These are phyloP conservation scores for Centroberyx gerrardi DNA, from an alignment of 2,797 vertebrate species.

Conservation along the genomic window DNA sequence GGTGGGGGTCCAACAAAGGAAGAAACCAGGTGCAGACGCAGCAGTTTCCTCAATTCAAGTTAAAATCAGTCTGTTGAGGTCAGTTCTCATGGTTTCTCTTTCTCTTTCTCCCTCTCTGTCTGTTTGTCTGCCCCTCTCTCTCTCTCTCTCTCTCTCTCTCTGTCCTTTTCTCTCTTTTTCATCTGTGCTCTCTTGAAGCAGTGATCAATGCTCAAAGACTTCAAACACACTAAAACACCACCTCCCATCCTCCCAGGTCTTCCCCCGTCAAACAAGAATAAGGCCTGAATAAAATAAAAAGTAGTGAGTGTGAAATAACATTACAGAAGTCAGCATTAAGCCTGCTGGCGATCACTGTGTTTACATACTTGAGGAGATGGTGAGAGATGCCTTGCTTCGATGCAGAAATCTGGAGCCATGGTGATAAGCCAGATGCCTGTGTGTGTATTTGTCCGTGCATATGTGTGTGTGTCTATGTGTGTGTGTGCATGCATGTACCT, in stretches of 20 bases:
- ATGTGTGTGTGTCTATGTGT: constrained; percentile 17
- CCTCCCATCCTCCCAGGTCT: neutral
- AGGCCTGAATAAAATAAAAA: constrained; percentile 2
- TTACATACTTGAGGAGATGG: constrained; percentile 73
- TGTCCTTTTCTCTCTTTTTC: constrained; percentile 32
- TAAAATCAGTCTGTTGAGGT: constrained; percentile 5
- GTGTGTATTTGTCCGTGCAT: neutral
- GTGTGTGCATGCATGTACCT: neutral
- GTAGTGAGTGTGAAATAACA: constrained; percentile 36
- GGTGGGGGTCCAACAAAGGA: constrained; percentile 27
- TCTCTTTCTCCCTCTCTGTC: constrained; percentile 4
- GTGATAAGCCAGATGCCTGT: constrained; percentile 38
- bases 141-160: constrained; percentile 14
- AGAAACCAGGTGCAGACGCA: constrained; percentile 59
- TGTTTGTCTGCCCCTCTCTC: constrained; percentile 26
- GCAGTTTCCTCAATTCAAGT: constrained; percentile 20
- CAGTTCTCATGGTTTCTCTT: constrained; percentile 10
- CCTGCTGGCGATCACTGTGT: constrained; percentile 56
- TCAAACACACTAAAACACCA: constrained; percentile 34
- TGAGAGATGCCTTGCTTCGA: constrained; percentile 54
- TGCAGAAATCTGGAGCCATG: constrained; percentile 65
- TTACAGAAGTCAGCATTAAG: constrained; percentile 7
- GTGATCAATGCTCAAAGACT: constrained; percentile 10
- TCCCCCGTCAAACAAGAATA: constrained; percentile 27
- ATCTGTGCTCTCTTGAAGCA: constrained; percentile 19